Evolutionary conservation across 2,888 invertebrate genomes (phyloP).

Genomic region (Galerucella nymphaeae): DNA sequence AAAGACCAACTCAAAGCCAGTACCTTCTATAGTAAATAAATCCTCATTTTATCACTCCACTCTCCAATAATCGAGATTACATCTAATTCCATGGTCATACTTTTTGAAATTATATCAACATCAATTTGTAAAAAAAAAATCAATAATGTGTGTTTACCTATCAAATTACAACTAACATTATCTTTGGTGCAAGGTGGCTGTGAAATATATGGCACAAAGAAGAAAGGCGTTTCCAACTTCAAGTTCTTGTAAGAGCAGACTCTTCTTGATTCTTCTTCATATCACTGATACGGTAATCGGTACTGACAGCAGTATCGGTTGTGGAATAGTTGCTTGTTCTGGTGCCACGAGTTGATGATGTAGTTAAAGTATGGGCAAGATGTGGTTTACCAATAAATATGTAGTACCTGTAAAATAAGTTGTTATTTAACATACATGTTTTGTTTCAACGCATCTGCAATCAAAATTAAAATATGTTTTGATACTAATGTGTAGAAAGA

Average conservation of each 20-base stretch:
- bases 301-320: constrained; percentile 41
- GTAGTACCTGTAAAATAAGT: constrained; percentile 56
- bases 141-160: constrained; percentile 7
- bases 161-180: constrained; percentile 5
- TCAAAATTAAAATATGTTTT: neutral
- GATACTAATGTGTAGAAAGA: neutral
- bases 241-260: constrained; percentile 32
- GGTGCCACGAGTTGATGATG: constrained; percentile 46
- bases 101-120: neutral
- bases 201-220: constrained; percentile 13
- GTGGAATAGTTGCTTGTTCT: constrained; percentile 52
- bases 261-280: constrained; percentile 37
- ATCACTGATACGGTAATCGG: constrained; percentile 37
- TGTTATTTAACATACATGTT: neutral
- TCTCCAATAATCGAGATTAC: no score
- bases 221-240: constrained; percentile 14
- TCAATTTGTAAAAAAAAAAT: neutral
- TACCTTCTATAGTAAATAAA: no score
- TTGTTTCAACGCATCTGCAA: neutral
- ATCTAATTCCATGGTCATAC: no score
- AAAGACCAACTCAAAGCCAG: no score
- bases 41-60: no score
- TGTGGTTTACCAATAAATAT: constrained; percentile 57
- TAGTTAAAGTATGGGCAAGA: constrained; percentile 55
- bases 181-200: constrained; percentile 15